These are phyloP conservation scores for Hirtodrosophila confusa DNA, from an alignment of 2,888 invertebrate species.

Conservation along the genomic window DNA sequence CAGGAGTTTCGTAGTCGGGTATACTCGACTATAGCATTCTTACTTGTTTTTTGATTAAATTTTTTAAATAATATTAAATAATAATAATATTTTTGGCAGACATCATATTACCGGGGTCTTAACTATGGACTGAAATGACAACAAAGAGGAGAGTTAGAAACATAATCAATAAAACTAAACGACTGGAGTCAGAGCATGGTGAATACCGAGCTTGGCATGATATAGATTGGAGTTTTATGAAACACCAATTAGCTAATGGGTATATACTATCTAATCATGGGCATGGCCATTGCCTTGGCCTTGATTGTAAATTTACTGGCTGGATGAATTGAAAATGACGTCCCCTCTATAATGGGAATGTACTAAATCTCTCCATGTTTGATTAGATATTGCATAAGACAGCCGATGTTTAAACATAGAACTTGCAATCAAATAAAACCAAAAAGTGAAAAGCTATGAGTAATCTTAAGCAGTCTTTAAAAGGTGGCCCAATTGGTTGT, in stretches of 20 bases:
- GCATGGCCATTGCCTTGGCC: slow-evolving; percentile 18
- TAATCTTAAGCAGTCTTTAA: not conserved
- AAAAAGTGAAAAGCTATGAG: slow-evolving; percentile 3
- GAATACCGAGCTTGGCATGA: too few relatives aligned
- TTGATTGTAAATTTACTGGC: slow-evolving; percentile 31
- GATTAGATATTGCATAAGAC: slow-evolving; percentile 48
- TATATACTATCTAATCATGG: slow-evolving; percentile 28
- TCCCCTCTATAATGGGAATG: slow-evolving; percentile 38
- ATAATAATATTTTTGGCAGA: too few relatives aligned
- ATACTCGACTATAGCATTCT: too few relatives aligned
- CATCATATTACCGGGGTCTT: too few relatives aligned
- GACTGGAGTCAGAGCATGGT: too few relatives aligned
- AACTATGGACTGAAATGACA: too few relatives aligned
- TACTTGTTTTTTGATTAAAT: too few relatives aligned
- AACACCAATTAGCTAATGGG: not conserved
- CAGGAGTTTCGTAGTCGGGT: too few relatives aligned
- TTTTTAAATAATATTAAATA: too few relatives aligned
- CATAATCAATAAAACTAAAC: not conserved
- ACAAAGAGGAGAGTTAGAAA: too few relatives aligned
- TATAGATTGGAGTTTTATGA: too few relatives aligned
- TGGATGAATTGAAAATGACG: slow-evolving; percentile 39
- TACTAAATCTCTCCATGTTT: slow-evolving; percentile 37
- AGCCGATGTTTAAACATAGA: slow-evolving; percentile 11
- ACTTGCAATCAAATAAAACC: slow-evolving; percentile 7
- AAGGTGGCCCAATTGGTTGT: slow-evolving; percentile 1